Evolutionary conservation across 2,797 vertebrate species (phyloP).

Genomic region (Siniperca scherzeri): DNA sequence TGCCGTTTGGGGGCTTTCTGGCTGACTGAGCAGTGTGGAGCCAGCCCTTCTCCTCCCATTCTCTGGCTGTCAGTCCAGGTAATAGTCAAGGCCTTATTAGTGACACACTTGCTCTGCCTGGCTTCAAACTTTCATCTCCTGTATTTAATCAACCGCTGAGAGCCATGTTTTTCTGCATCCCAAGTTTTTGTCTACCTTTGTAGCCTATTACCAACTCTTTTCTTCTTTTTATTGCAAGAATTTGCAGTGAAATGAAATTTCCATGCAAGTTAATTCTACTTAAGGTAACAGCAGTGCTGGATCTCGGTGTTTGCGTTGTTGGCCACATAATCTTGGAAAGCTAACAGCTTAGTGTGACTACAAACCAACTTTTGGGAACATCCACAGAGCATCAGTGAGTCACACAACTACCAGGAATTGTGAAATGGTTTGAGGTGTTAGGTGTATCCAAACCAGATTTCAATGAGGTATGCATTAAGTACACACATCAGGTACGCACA

Average conservation of each 20-base stretch:
- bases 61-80: constrained; percentile 90
- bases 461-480: constrained; percentile 60
- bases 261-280: constrained; percentile 27
- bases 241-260: background rate
- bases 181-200: background rate
- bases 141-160: constrained; percentile 32
- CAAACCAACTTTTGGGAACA: constrained; percentile 59
- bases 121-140: constrained; percentile 56
- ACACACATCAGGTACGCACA: constrained; percentile 56
- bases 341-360: constrained; percentile 59
- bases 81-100: constrained; percentile 90
- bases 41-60: constrained; percentile 86
- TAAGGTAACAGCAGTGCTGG: constrained; percentile 20
- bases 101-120: constrained; percentile 70
- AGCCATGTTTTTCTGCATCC: background rate
- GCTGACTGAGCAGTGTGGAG: constrained; percentile 87
- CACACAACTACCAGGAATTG: constrained; percentile 70
- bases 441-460: constrained; percentile 56
- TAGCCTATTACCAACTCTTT: background rate
- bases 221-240: background rate
- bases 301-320: constrained; percentile 59
- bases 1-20: constrained; percentile 87
- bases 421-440: constrained; percentile 69
- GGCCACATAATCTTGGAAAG: constrained; percentile 61
- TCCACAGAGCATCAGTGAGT: constrained; percentile 68